These are phyloP conservation scores for Arge pagana DNA, from an alignment of 2,888 invertebrate genomes.

Conservation along the genomic window DNA sequence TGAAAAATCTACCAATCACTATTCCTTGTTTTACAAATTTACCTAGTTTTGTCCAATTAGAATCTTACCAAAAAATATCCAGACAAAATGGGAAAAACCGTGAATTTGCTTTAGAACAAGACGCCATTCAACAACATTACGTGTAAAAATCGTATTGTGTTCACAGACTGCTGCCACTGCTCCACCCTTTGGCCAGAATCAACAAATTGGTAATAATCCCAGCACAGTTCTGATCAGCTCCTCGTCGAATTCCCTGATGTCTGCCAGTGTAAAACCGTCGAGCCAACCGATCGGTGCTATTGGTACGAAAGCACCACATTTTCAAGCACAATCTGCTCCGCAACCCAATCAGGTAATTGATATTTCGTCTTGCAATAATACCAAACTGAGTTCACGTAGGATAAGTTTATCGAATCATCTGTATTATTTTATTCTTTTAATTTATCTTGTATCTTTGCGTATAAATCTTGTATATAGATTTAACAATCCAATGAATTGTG, in stretches of 20 bases:
- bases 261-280: slow-evolving; percentile 82
- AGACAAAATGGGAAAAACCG: too few relatives aligned
- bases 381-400: neutral
- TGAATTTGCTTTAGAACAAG: too few relatives aligned
- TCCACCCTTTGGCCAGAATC: slow-evolving; percentile 78
- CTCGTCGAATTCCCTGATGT: slow-evolving; percentile 86
- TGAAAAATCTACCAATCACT: too few relatives aligned
- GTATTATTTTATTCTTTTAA: neutral
- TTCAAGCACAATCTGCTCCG: slow-evolving; percentile 62
- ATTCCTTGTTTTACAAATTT: too few relatives aligned
- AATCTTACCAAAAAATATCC: too few relatives aligned
- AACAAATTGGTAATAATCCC: slow-evolving; percentile 79
- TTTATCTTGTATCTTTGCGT: too few relatives aligned
- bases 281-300: slow-evolving; percentile 84
- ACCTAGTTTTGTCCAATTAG: too few relatives aligned
- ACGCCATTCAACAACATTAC: neutral
- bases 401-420: neutral
- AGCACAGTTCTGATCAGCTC: slow-evolving; percentile 88
- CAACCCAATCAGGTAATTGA: slow-evolving; percentile 58
- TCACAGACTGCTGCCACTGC: slow-evolving; percentile 57
- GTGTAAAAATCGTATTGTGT: neutral
- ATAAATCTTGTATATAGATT: too few relatives aligned
- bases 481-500: too few relatives aligned
- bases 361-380: neutral
- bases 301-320: slow-evolving; percentile 68